phyloP scores from a whole-genome alignment of 2,113 vertebrate species.

The Nansenia antarctica region DNA sequence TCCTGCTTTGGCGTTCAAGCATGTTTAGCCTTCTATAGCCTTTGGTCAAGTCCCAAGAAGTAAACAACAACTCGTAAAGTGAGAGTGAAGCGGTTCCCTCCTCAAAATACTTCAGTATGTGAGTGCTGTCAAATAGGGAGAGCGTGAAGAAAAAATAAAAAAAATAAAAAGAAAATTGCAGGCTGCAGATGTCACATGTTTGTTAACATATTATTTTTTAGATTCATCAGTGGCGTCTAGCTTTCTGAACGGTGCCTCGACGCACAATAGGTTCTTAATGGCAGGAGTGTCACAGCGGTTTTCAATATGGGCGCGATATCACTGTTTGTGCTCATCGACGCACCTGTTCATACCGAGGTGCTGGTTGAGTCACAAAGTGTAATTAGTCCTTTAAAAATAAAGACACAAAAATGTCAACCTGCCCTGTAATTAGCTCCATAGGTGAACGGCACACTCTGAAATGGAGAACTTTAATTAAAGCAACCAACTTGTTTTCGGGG shows the following conservation, averaged over 20 bases:
- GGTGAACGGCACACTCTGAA: conserved; percentile 67
- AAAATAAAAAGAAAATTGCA: not conserved
- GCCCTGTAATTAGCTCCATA: conserved; percentile 70
- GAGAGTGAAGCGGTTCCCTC: not conserved
- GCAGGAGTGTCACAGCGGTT: not conserved
- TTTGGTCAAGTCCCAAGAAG: not conserved
- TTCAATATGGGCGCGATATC: no score
- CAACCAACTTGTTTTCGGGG: conserved; percentile 61
- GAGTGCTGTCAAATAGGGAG: not conserved
- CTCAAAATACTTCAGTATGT: not conserved
- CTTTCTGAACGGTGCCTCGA: not conserved
- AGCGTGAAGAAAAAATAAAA: not conserved
- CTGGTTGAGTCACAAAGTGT: conserved; percentile 43
- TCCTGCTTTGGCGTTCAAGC: conserved; percentile 20
- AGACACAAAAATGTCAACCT: conserved; percentile 67
- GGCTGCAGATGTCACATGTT: not conserved
- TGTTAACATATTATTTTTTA: no score
- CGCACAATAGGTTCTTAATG: not conserved
- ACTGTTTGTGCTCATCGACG: conserved; percentile 30
- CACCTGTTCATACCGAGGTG: conserved; percentile 65
- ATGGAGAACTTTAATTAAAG: conserved; percentile 73
- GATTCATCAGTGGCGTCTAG: no score
- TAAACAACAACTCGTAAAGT: not conserved
- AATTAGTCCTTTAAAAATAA: conserved; percentile 77
- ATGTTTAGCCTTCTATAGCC: not conserved